Base-by-base conservation (phyloP, 2,113 vertebrate genomes). In the Solea senegalensis region DNA sequence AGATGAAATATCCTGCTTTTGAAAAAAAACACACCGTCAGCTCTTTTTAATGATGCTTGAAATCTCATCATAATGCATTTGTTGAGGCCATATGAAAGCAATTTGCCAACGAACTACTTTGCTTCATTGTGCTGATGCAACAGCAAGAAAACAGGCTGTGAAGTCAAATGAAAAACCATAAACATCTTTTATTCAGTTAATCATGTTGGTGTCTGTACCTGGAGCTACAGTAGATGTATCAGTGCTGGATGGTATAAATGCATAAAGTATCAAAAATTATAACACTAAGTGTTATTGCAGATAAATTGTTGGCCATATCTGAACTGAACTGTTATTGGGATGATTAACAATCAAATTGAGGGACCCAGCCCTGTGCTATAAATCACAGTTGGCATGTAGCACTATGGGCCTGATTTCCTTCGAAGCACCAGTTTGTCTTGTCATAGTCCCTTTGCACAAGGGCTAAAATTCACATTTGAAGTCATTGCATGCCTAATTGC, bases 11-110 rank as follows among this genome's bases (percentile, higher is more conserved):
- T 53, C 39, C 44, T 64, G 26, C 59, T 50, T 62, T 62, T 7
- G 28, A 85, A 81, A 21, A 21, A 21, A 21, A 74, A 67, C 61
- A 77, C 68, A 65, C 9, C 1, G 65, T 87, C 80, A 80, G 76
- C 78, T 76, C 56, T 62, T 85, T 87, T 78, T 82, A 87, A 85
- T 82, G 80, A 85, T 6, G 82, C 72, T 68, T 81, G 75, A 83
- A 85, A 87, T 66, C 52, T 81, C 76, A 79, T 87, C 72, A 66
- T 68, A 40, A 83, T 75, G 68, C 60, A 60, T 78, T 84, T 74
- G 81, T 73, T 53, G 76, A 76, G 59, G 69, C 69, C 74, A 52
- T 65, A 60, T 53, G 58, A 69, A 84, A 65, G 51, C 67, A 65
- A 75, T 78, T 66, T 51, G 27, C 62, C 3, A 12, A 80, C 71